Base-by-base conservation (phyloP, 2,888 invertebrate genomes). In the Hypolimnas misippus region DNA sequence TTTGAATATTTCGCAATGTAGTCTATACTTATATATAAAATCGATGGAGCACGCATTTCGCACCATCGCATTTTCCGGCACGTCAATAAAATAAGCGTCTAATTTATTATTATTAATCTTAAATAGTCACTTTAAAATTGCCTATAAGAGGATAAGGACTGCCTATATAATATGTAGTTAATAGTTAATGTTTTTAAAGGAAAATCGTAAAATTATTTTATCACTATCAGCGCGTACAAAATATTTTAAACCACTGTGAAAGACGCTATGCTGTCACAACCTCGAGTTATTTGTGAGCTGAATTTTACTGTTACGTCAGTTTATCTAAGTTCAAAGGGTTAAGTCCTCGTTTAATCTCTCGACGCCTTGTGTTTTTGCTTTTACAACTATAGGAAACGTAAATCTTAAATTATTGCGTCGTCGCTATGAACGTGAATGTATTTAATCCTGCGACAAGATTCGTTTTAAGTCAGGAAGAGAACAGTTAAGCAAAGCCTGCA, bases 331-430 rank as follows among this genome's bases (percentile, higher is more conserved):
- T 55, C 54, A 40, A 55, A 42, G 54, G 40, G 54, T 16, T 42
- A 42, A 40, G 44, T 14, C 31, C 17, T 14, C 19, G 19, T 46
- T 49, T 46, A 14, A 31, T 17, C 51, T 50, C 42, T 25, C 35
- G 40, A 21, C 21, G 49, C 17, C 21, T 75, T 33, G 29, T 29
- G 33, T 50, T 25, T 31, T 52, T 8, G 71, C 70, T 72, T 79
- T 77, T 79, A 80, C 73, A 74, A 76, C 73, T 76, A 76, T 82
- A 81, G 84, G 83, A 83, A 83, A 85, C 84, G 83, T 83, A 80
- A 84, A 86, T 86, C 79, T 77, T 25, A 82, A 81, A 82, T 77
- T 81, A 85, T 84, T 85, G 77, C 76, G 76, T 79, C 80, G 76
- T 79, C 77, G 79, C 82, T 80, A 82, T 83, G 50, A 46, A 17